Percentiles rank a stretch among this genome's conserved stretches.
Conservation (phyloP, 1,140 invertebrate species). For the Nilaparvata lugens region DNA sequence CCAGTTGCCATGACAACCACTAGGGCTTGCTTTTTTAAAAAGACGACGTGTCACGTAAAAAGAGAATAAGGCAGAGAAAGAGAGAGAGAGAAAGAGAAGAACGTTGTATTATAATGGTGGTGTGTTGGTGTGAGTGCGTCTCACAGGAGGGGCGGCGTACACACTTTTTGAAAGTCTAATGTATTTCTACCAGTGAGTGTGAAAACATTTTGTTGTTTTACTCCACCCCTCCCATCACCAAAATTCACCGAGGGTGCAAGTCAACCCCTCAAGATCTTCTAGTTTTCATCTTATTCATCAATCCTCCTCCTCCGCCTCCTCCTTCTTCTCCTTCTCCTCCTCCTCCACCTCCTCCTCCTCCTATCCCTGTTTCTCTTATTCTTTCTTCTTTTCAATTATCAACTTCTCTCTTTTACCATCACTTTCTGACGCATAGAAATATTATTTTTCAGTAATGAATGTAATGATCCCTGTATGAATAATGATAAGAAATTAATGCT, state of each 20-base stretch:
- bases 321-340: too few species aligned
- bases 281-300: too few species aligned
- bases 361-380: conserved; percentile 1
- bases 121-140: too few species aligned
- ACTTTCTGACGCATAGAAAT: too few species aligned
- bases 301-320: too few species aligned
- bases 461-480: too few species aligned
- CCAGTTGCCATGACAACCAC: conserved; percentile 14
- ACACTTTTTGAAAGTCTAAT: conserved; percentile 20
- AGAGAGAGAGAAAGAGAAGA: not conserved
- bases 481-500: too few species aligned
- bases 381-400: conserved; percentile 9
- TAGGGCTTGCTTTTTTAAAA: conserved; percentile 12
- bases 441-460: too few species aligned
- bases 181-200: conserved; percentile 16
- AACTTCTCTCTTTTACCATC: too few species aligned
- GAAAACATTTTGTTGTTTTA: conserved; percentile 20
- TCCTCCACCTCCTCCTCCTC: not conserved
- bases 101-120: too few species aligned
- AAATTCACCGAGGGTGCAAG: too few species aligned
- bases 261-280: too few species aligned
- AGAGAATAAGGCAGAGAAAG: not conserved
- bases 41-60: conserved; percentile 11
- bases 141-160: not conserved
- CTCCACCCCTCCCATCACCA: not conserved